Base-by-base conservation (phyloP, 2,888 invertebrate genomes). In the Apeira syringaria region DNA sequence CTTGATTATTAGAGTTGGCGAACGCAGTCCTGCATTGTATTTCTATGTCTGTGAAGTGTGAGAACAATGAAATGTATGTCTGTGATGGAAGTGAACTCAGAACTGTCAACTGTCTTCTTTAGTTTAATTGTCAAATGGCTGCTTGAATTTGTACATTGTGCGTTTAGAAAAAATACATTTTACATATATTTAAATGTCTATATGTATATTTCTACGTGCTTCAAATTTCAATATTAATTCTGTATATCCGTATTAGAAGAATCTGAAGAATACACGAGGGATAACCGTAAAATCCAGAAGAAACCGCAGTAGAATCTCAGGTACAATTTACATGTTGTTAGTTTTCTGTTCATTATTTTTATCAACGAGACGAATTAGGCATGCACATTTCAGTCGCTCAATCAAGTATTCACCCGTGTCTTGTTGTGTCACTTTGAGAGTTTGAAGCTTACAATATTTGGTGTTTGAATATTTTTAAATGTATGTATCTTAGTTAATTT, bases 321-420 rank as follows among this genome's bases (percentile, higher is more conserved):
- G 79, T 79, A 81, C 78, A 66, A 60, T 64, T 61, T 56, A 57
- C 50, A 58, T 49, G 51, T 58, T 63, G 56, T 56, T 70, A 65
- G 61, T 58, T 50, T 64, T 61, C 68, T 72, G 63, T 57, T 58
- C 53, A 49, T 50, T 42, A 53, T 53, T 66, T 59, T 67, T 58
- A 64, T 59, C 53, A 55, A 53, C 56, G 66, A 59, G 38, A 59
- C 59, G 48, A 68, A 67, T 72, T 58, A 53, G 45, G 53, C 49
- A 56, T 61, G 52, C 52, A 57, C 51, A 53, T 58, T 60, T 36
- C 37, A 28, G 38, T 34, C 31, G 31, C 33, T 37, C 22, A 31
- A 46, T 50, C 33, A 26, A 5, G 25, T 43, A 35, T 47, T 50
- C 40, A 52, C 51, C 47, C 43, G 38, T 34, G 22, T 45, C 37